Evolutionary conservation across 2,113 vertebrate species (phyloP), one percentile per base, ranked within the genome.

Genomic region (Numida meleagris): DNA sequence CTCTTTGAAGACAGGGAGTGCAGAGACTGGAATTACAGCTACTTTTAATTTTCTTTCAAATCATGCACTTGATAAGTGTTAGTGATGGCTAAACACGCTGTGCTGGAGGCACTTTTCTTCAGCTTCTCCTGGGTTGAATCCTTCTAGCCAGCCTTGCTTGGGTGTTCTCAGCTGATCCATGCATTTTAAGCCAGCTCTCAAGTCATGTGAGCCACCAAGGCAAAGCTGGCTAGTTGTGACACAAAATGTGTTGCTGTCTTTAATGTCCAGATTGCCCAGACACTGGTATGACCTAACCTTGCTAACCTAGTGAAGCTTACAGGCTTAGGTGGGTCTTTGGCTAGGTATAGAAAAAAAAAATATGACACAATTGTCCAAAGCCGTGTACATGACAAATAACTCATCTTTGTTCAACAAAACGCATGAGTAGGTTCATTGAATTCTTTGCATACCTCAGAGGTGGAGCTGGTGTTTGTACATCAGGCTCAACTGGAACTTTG

Each of bases 401-500:
- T 74, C 59, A 73, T 71, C 53, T 86, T 90, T 91, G 82, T 93
- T 93, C 85, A 59, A 45, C 6, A 70, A 89, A 65, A 14, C 21
- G 42, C 61, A 61, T 1, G 4, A 86, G 7, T 16, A 70, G 23
- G 45, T 48, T 90, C 40, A 70, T 3, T 55, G 58, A 82, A 94
- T 91, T 86, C 45, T 72, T 94, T 50, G 67, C 70, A 65, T 70
- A 42, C 51, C 61, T 86, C 59, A 51, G 71, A 2, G 4, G 57
- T 63, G 46, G 45, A 82, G 38, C 55, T 38, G 36, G n/a, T 89
- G 48, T 61, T 63, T 86, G 95, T 89, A 63, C 51, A 81, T 66
- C 72, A 94, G 65, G 14, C 36, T 94, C 19, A n/a, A 40, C 14
- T 92, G 90, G 82, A 94, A 65, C 25, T 20, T 48, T 88, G 93